Conservation (phyloP, 2,113 vertebrate species). For the Aspidoscelis tigris region DNA sequence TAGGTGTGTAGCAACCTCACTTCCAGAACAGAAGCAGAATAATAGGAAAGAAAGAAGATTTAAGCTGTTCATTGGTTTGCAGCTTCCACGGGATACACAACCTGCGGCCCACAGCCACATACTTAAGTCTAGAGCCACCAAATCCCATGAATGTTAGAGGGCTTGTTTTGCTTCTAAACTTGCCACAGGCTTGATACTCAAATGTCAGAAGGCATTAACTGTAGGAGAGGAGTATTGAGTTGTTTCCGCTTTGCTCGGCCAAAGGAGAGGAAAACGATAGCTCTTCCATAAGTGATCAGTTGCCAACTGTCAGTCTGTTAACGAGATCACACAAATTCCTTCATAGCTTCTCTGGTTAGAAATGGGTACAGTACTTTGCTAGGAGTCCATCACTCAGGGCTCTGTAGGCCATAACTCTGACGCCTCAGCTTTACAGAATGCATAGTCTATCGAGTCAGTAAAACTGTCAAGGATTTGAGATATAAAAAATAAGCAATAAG, state of each 20-base stretch:
- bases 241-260: neutral
- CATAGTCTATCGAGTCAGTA: neutral
- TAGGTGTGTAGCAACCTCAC: slow-evolving; percentile 15
- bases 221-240: slow-evolving; percentile 9
- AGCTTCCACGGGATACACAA: neutral
- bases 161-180: slow-evolving; percentile 16
- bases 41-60: slow-evolving; percentile 10
- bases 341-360: accelerated
- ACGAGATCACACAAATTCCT: slow-evolving; percentile 38
- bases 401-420: slow-evolving; percentile 13
- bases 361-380: neutral
- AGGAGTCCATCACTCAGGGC: slow-evolving; percentile 21
- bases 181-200: neutral
- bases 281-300: slow-evolving; percentile 9
- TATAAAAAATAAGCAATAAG: slow-evolving; percentile 41
- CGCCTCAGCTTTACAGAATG: slow-evolving; percentile 45
- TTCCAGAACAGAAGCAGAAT: slow-evolving; percentile 6
- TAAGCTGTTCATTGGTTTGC: neutral
- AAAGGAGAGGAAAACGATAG: neutral
- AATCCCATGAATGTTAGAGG: neutral
- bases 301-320: accelerated
- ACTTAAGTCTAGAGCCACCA: neutral
- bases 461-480: slow-evolving; percentile 34
- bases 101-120: slow-evolving; percentile 36
- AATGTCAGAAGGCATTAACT: neutral